Evolutionary conservation across 2,113 vertebrate species (phyloP), one percentile per base, ranked within the genome.

Genomic region (Cyphomyrus plagiostoma): DNA sequence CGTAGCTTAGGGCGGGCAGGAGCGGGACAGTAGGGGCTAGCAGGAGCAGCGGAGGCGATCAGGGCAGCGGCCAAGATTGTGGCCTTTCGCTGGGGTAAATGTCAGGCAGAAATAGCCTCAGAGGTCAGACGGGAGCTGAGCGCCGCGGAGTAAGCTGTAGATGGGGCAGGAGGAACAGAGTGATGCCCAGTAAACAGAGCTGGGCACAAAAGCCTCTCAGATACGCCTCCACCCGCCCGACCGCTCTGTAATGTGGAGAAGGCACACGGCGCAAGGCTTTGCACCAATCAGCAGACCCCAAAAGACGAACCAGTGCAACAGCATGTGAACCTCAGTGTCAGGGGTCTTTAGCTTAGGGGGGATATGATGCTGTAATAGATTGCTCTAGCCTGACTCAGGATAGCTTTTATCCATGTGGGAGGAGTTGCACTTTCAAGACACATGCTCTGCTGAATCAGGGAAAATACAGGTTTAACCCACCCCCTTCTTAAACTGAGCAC

Each of bases 231-330:
- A n/a, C 19, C 26, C 26, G n/a, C 19, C 26, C 26, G 39, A 2
- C 58, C 45, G 56, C 56, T n/a, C 30, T 26, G 49, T 80, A 35
- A 50, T 77, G 39, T 39, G 93, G 85, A 87, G 58, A 53, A 80
- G 45, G n/a, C n/a, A 56, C 49, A 77, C 62, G 53, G 39, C 0
- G 52, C 30, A 50, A n/a, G 86, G n/a, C 9, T 17, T 17, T 56
- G 74, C 23, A 17, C 52, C 48, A n/a, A 74, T 56, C 30, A 17
- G 74, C 48, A 83, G 26, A 49, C 13, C 70, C 70, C 9, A 1
- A 21, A 23, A 39, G 19, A 80, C 4, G 30, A 1, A 42, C 21
- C 96, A 95, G 58, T 23, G 19, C 92, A 92, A 93, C 92, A 91
- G 92, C 92, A 92, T 53, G 74, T 83, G 42, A 21, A 88, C 70